A percentile compares a stretch with the other conserved stretches of the same genome.
phyloP scores from a whole-genome alignment of 1,140 invertebrate genomes.

The Aphelinus atriplicis region DNA sequence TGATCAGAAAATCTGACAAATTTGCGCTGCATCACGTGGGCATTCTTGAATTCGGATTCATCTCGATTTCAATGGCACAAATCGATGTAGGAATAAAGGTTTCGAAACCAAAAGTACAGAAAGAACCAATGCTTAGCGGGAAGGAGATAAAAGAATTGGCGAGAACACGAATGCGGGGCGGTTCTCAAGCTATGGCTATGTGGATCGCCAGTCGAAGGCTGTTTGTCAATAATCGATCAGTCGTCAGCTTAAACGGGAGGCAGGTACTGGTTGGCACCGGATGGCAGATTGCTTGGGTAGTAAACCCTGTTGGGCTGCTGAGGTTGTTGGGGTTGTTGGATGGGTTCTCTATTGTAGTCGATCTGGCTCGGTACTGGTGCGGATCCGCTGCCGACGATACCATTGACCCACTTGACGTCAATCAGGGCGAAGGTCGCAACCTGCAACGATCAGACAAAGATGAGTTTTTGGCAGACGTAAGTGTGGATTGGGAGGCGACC shows the following conservation, averaged over 20 bases:
- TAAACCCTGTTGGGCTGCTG: constrained; percentile 51
- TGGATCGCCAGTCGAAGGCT: constrained; percentile 6
- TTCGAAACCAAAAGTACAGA: too few species aligned
- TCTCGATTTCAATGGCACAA: too few species aligned
- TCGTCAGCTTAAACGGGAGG: constrained; percentile 47
- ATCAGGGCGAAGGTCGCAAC: constrained; percentile 58
- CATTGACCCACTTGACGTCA: constrained; percentile 59
- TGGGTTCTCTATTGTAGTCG: background rate
- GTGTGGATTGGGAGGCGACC: background rate
- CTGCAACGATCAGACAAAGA: constrained; percentile 40
- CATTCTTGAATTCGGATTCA: too few species aligned
- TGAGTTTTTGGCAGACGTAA: too few species aligned
- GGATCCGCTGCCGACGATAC: constrained; percentile 39
- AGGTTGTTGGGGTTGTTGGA: constrained; percentile 31
- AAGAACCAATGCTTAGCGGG: too few species aligned
- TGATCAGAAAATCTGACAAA: too few species aligned
- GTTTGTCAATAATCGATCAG: constrained; percentile 13
- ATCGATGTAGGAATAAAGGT: too few species aligned
- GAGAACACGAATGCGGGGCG: too few species aligned
- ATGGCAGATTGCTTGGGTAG: constrained; percentile 39
- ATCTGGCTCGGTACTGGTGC: background rate
- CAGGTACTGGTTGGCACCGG: constrained; percentile 58
- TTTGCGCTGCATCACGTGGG: too few species aligned
- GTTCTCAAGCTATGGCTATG: too few species aligned
- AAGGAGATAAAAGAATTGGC: too few species aligned